Conservation (phyloP, 64 coral and sea anemone genomes). For the Montipora capricornis region DNA sequence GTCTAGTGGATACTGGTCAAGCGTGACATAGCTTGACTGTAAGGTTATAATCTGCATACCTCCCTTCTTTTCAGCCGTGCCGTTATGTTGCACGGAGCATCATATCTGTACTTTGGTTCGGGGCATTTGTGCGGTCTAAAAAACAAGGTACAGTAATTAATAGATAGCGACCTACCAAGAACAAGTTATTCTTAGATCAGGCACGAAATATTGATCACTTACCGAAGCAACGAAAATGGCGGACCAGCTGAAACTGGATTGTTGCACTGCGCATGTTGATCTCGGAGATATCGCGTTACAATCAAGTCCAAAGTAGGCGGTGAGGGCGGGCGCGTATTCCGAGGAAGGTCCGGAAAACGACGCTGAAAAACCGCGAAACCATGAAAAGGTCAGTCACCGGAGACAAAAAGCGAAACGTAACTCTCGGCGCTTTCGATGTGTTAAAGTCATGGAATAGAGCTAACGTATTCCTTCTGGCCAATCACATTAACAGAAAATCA, state of each 20-base stretch:
- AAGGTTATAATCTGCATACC: constrained; percentile 12
- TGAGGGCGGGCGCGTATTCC: constrained; percentile 45
- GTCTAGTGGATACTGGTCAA: too few species aligned
- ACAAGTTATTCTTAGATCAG: not conserved
- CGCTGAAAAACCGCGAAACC: constrained; percentile 21
- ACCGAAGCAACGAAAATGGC: constrained; percentile 95
- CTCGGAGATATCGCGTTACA: constrained; percentile 94
- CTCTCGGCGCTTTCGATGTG: too few species aligned
- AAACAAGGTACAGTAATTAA: not conserved
- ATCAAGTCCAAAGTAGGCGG: constrained; percentile 93
- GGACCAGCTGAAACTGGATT: constrained; percentile 94
- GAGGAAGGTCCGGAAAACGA: constrained; percentile 41
- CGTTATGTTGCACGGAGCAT: constrained; percentile 87
- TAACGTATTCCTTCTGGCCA: too few species aligned
- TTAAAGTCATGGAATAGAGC: too few species aligned
- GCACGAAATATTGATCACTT: not conserved
- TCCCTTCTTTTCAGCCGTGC: constrained; percentile 75
- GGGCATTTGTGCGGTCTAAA: constrained; percentile 91
- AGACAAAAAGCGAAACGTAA: not conserved
- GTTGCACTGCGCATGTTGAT: constrained; percentile 95
- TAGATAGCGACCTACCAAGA: not conserved
- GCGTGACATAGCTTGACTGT: too few species aligned
- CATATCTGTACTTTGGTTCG: constrained; percentile 85
- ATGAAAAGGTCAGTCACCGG: not conserved
- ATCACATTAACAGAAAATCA: too few species aligned